Conservation (phyloP, 1,140 invertebrate species). For the Tyrophagus putrescentiae region DNA sequence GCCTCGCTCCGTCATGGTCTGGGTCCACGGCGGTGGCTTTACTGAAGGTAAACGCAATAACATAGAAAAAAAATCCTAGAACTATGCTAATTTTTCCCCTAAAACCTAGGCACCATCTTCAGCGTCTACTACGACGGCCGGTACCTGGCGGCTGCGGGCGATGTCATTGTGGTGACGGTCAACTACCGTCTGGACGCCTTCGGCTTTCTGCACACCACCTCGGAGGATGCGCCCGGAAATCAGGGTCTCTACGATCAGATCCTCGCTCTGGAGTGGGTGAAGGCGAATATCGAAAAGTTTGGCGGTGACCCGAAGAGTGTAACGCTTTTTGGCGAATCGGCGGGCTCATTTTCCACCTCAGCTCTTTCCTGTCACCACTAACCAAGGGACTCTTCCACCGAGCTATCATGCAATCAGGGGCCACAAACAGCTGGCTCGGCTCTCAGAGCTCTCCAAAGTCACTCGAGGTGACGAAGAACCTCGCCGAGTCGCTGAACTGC, state of each 20-base stretch:
- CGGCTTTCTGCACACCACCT: slow-evolving; percentile 70
- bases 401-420: slow-evolving; percentile 57
- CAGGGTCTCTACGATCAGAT: slow-evolving; percentile 84
- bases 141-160: slow-evolving; percentile 71
- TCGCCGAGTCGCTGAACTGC: neutral
- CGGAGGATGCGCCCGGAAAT: slow-evolving; percentile 75
- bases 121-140: slow-evolving; percentile 80
- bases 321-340: slow-evolving; percentile 88
- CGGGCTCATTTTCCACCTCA: slow-evolving; percentile 75
- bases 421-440: neutral
- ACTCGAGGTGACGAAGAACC: neutral
- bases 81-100: too few species aligned
- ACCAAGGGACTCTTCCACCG: slow-evolving; percentile 48
- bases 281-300: slow-evolving; percentile 79
- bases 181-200: slow-evolving; percentile 81
- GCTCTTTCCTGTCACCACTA: slow-evolving; percentile 54
- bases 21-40: slow-evolving; percentile 95
- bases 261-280: slow-evolving; percentile 82
- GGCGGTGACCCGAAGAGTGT: slow-evolving; percentile 86
- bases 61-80: too few species aligned
- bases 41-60: too few species aligned
- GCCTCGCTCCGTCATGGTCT: slow-evolving; percentile 85
- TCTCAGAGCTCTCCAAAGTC: neutral
- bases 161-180: slow-evolving; percentile 82
- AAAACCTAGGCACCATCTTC: slow-evolving; percentile 46